Evolutionary conservation across 2,888 invertebrate species (phyloP), one percentile per base, ranked within the genome.

Genomic region (Hylaea fasciaria): DNA sequence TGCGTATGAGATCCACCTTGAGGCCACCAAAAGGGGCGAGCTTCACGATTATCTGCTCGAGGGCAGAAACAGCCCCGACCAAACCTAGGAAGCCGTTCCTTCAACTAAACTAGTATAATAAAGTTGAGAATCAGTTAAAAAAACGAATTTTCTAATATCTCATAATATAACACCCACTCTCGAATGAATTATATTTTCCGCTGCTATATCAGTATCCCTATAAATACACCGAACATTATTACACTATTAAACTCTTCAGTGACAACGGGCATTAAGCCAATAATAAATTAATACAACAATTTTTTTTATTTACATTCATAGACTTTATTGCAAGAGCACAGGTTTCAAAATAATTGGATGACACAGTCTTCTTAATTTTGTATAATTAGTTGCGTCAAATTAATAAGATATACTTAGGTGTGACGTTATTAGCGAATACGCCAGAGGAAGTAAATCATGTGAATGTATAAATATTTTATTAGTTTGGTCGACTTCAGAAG

Each of bases 201-300:
- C 22, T 28, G n/a, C 43, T 48, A 46, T 46, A 47, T 40, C 16
- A 49, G 9, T 17, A 2, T 44, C 10, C 28, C 45, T 17, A 40
- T 32, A 57, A 40, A 57, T 57, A 49, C 5, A 14, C 13, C 29
- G 28, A 50, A 49, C 39, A 50, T 50, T 51, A 48, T 17, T 22
- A 57, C 22, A 22, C 13, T 17, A 55, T 48, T 16, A 53, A 13
- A 41, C 35, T 28, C 28, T 39, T 49, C 53, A 44, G 29, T 45
- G 53, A 59, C 49, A 59, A 45, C 29, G 48, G 59, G 59, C 59
- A 45, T 12, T 17, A 4, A 11, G 53, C 59, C 59, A 59, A 49
- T 37, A 45, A 48, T 49, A 32, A 49, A 45, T 49, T 44, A 54
- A 59, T 54, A 44, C 44, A 39, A 39, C 35, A 40, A 40, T 22